Evolutionary conservation across 2,113 vertebrate genomes (phyloP).

Genomic region (Oplegnathus fasciatus): DNA sequence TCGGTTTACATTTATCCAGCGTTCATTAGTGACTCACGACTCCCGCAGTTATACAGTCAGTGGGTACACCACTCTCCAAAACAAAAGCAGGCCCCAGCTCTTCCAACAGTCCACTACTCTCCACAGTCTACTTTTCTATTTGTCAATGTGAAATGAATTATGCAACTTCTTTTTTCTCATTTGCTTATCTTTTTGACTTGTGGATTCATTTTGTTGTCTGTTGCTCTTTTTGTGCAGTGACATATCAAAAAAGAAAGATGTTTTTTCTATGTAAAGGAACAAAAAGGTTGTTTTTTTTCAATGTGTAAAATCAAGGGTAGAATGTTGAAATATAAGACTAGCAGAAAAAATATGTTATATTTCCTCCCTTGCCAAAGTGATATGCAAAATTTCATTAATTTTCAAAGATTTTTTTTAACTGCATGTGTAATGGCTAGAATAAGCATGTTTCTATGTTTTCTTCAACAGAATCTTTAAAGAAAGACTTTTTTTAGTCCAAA

Average conservation of each 20-base stretch:
- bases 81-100: conserved; percentile 32
- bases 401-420: conserved; percentile 70
- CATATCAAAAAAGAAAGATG: conserved; percentile 73
- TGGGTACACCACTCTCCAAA: conserved; percentile 39
- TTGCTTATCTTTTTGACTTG: conserved; percentile 75
- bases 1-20: conserved; percentile 57
- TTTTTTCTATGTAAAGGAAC: conserved; percentile 79
- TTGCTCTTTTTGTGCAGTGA: conserved; percentile 82
- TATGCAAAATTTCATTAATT: conserved; percentile 78
- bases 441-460: conserved; percentile 83
- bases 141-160: conserved; percentile 81
- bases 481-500: conserved; percentile 69
- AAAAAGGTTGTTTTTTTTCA: conserved; percentile 56
- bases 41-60: conserved; percentile 9
- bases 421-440: conserved; percentile 82
- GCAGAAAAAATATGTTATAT: conserved; percentile 69
- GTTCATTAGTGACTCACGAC: conserved; percentile 37
- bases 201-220: conserved; percentile 80
- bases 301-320: conserved; percentile 75
- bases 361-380: conserved; percentile 84
- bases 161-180: conserved; percentile 71
- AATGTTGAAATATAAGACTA: conserved; percentile 67
- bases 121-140: conserved; percentile 72
- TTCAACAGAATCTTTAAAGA: conserved; percentile 67
- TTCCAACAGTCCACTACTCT: conserved; percentile 75